These are phyloP conservation scores for Smithornis capensis DNA, from an alignment of 2,113 vertebrate genomes.

Conservation along the genomic window DNA sequence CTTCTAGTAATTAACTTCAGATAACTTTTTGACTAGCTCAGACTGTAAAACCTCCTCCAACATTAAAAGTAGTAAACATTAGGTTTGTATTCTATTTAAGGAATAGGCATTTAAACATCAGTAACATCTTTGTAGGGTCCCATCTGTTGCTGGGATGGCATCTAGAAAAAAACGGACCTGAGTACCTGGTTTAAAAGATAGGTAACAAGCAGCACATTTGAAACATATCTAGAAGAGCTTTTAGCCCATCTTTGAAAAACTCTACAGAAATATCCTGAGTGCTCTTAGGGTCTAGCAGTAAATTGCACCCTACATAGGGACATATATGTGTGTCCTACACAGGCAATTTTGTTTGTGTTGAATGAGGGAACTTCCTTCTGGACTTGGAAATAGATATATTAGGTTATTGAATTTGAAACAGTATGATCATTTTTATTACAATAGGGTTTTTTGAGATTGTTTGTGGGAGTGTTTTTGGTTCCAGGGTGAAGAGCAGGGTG, in stretches of 20 bases:
- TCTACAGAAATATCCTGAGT: background rate
- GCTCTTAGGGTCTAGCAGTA: background rate
- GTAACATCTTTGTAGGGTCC: background rate
- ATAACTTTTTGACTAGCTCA: background rate
- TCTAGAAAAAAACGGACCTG: background rate
- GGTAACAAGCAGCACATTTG: background rate
- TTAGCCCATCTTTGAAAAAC: background rate
- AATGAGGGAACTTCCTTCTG: background rate
- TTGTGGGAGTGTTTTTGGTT: rapidly evolving
- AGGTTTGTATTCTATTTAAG: background rate
- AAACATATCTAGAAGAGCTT: background rate
- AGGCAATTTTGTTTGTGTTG: background rate
- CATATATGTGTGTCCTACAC: rapidly evolving
- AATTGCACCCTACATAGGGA: background rate
- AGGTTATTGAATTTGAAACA: background rate
- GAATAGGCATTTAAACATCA: background rate
- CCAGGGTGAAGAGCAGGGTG: rapidly evolving
- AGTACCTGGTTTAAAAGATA: background rate
- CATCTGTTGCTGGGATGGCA: background rate
- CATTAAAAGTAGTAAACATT: background rate
- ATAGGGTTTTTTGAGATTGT: rapidly evolving
- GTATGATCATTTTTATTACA: background rate
- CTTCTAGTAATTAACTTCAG: background rate
- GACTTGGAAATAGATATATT: background rate
- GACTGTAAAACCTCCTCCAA: background rate